These are phyloP conservation scores for Neopelma chrysocephalum DNA, from an alignment of 2,797 vertebrate genomes.

Conservation along the genomic window DNA sequence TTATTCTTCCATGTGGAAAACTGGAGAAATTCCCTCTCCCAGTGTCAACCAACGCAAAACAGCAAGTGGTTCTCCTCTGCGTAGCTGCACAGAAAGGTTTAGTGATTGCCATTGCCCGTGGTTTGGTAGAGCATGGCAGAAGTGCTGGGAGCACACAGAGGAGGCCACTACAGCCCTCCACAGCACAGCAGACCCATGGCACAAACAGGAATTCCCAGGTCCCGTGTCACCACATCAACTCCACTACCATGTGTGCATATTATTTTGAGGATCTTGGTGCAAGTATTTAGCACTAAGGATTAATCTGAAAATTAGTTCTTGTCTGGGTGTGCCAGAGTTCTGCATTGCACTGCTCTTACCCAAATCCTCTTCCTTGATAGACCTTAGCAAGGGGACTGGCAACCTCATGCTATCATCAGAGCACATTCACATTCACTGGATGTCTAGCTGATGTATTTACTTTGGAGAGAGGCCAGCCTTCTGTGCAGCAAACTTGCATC, in stretches of 20 bases:
- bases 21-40: not conserved
- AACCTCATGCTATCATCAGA: not conserved
- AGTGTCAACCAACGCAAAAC: accelerated
- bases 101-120: no score
- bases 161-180: accelerated
- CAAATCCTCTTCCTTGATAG: not conserved
- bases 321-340: not conserved
- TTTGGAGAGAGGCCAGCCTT: not conserved
- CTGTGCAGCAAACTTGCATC: not conserved
- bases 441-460: not conserved
- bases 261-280: not conserved
- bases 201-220: accelerated
- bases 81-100: not conserved
- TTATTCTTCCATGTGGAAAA: not conserved
- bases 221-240: not conserved
- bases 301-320: not conserved
- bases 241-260: not conserved
- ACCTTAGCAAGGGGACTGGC: not conserved
- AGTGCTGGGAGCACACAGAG: not conserved
- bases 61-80: not conserved
- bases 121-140: not conserved
- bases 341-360: not conserved
- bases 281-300: not conserved
- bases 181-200: accelerated
- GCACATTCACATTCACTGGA: not conserved